These are phyloP conservation scores for Flexamia atlantica DNA, from an alignment of 2,888 invertebrate species.

Conservation along the genomic window DNA sequence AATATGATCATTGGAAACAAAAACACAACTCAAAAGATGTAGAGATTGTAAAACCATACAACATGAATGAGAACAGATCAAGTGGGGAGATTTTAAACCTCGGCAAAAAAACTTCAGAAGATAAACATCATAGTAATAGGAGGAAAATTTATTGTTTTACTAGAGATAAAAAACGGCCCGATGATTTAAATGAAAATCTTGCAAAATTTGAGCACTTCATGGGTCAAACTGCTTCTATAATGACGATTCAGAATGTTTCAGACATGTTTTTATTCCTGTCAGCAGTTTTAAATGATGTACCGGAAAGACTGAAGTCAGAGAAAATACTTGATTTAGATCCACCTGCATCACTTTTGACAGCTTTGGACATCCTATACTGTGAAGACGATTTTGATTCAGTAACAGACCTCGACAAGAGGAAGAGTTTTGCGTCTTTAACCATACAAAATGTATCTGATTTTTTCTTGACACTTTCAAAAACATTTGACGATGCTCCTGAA, in stretches of 20 bases:
- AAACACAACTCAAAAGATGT: background rate
- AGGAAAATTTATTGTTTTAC: background rate
- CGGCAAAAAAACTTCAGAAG: background rate
- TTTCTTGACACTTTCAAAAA: conserved; percentile 22
- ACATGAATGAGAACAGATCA: background rate
- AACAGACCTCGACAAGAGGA: background rate
- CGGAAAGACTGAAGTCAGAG: conserved; percentile 1
- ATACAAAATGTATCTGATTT: conserved; percentile 30
- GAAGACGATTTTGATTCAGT: background rate
- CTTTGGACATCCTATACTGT: conserved; percentile 21
- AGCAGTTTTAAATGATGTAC: conserved; percentile 30
- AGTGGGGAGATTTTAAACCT: background rate
- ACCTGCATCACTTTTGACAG: background rate
- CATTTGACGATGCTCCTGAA: conserved; percentile 34
- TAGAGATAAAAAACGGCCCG: background rate
- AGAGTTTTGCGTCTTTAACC: conserved; percentile 36
- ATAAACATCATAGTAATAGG: background rate
- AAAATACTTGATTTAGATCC: conserved; percentile 13
- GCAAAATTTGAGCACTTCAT: background rate
- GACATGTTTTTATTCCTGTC: conserved; percentile 42
- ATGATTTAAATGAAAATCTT: conserved; percentile 6
- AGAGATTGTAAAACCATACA: conserved; percentile 3
- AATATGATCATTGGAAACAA: background rate
- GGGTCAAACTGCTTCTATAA: background rate
- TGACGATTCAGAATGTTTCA: conserved; percentile 39